Evolutionary conservation across 2,888 invertebrate species (phyloP).

Genomic region (Protodeltote pygarga): DNA sequence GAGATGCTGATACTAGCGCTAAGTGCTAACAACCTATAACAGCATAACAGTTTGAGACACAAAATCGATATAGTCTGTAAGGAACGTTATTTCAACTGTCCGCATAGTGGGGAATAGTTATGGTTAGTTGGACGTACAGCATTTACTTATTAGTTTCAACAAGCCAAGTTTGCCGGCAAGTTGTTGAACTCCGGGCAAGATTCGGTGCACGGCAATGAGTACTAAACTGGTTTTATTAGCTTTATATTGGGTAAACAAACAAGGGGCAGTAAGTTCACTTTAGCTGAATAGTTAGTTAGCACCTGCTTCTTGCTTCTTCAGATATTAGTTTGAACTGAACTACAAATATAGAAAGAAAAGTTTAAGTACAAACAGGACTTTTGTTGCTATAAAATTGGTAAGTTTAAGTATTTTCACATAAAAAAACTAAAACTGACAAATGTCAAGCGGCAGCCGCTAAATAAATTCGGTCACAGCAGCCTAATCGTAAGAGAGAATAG

Average conservation of each 20-base stretch:
- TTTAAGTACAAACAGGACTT: too few relatives aligned
- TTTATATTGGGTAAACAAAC: constrained; percentile 29
- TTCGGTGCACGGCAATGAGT: constrained; percentile 47
- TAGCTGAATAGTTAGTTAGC: too few relatives aligned
- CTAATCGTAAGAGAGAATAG: too few relatives aligned
- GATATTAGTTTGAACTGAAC: too few relatives aligned
- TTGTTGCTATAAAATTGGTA: too few relatives aligned
- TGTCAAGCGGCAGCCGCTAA: too few relatives aligned
- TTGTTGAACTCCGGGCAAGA: constrained; percentile 43
- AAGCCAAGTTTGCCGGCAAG: constrained; percentile 51
- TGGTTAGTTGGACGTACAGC: constrained; percentile 57
- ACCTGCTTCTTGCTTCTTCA: too few relatives aligned
- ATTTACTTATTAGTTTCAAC: constrained; percentile 66
- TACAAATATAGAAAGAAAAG: too few relatives aligned
- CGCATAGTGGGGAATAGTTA: constrained; percentile 51
- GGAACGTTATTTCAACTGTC: constrained; percentile 51
- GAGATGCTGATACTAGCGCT: not conserved
- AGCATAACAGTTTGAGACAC: constrained; percentile 34
- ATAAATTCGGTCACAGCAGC: too few relatives aligned
- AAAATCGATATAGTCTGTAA: constrained; percentile 49
- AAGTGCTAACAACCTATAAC: constrained; percentile 13
- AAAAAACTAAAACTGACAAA: too few relatives aligned
- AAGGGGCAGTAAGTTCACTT: constrained; percentile 33
- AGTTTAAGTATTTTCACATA: too few relatives aligned
- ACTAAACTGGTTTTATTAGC: constrained; percentile 46